Base-by-base conservation (phyloP, 2,888 invertebrate species). In the Andrena bucephala region DNA sequence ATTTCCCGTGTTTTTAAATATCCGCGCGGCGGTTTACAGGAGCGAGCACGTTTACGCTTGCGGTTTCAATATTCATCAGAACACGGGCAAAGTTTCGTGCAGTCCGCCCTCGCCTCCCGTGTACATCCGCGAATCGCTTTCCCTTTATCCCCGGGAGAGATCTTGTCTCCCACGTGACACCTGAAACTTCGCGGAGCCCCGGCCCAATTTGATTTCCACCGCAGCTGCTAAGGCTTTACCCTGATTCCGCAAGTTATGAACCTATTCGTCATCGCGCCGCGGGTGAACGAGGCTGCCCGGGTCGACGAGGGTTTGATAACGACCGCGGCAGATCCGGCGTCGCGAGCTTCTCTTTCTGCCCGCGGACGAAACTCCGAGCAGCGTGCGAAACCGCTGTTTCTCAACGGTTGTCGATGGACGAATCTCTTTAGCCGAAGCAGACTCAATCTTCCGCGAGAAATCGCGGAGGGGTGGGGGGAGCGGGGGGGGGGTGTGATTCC, bases 61-160 rank as follows among this genome's bases (percentile, higher is more conserved):
- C 27, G 68, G 59, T 77, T 76, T 81, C 63, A 77, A 85, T 80
- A 80, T 77, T 78, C 73, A 73, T 78, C 75, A 71, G 65, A 63
- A 54, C 54, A 10, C 48, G n/a, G n/a, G n/a, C 42, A 31, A 69
- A 74, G 57, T 74, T 81, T 48, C 52, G 42, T 24, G 20, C 27
- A 48, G 48, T 27, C 36, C 27, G 27, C 50, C 48, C 27, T 10
- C 29, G 27, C 20, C 31, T 8, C 2, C 16, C 29, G 7, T 24
- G n/a, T 33, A 24, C 29, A 72, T 73, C 66, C 74, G 42, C 33
- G 62, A 69, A 77, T 31, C 81, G 75, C 66, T 87, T 84, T 77
- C 57, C 27, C 81, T 77, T 81, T 77, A 79, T 75, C 76, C 83
- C 36, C 72, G 50, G 10, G 74, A 63, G 76, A 57, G n/a, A 82